Evolutionary conservation across 1,140 invertebrate species (phyloP), one percentile per base, ranked within the genome.

Genomic region (Ooceraea biroi): DNA sequence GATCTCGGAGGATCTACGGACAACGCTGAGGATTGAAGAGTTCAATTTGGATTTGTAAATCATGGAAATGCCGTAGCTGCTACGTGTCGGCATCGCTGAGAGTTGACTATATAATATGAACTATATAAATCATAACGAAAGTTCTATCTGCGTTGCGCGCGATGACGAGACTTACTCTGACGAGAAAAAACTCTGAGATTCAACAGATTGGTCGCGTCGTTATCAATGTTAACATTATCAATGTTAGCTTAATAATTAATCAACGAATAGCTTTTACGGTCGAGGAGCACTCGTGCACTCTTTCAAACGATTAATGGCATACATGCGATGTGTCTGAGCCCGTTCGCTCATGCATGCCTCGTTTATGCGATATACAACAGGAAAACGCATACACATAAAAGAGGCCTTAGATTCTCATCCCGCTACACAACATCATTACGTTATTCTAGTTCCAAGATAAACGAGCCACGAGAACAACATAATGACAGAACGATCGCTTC

Each of bases 231-330:
- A 11, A 71, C 22, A 78, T 85, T 55, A 41, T 72, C 63, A 44
- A 58, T 87, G 73, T 69, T 30, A 11, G 69, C 22, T 85, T 77
- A 88, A 86, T 66, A 74, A 85, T 89, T 85, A 82, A 58, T 83
- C 74, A 72, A 72, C 71, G 50, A 80, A 80, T 65, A 46, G 58
- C 71, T 25, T 52, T 78, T 84, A 17, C 85, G 22, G 11, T 76
- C 50, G 17, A 88, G 82, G 55, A 87, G 68, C 74, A 82, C 83
- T 69, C 73, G 57, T 85, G 63, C 61, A 60, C 77, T 88, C 66
- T 71, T 82, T 36, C 46, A 61, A 41, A 52, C 14, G 65, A 78
- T 74, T 44, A 46, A 88, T 66, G 55, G 17, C 63, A 46, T 27
- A 55, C 14, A 41, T 73, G 69, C 22, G 58, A 48, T 84, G 60